These are phyloP conservation scores for Rhizoglyphus robini DNA, from an alignment of 1,140 invertebrate species.

Conservation along the genomic window DNA sequence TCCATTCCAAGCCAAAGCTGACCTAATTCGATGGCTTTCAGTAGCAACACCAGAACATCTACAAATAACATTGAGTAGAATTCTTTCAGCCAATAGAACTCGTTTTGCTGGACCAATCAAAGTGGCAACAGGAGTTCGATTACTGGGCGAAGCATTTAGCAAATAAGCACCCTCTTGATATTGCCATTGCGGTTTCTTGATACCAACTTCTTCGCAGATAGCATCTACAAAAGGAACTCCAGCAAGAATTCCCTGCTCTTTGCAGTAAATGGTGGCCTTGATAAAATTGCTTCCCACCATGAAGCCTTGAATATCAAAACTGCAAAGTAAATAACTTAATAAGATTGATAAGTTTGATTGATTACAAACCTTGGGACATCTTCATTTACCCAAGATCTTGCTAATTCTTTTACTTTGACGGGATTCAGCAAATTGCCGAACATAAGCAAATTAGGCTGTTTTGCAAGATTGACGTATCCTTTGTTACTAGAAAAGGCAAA, in stretches of 20 bases:
- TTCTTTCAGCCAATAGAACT: slow-evolving; percentile 37
- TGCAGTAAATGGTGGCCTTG: slow-evolving; percentile 32
- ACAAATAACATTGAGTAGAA: slow-evolving; percentile 35
- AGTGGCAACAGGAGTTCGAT: slow-evolving; percentile 27
- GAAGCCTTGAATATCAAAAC: slow-evolving; percentile 23
- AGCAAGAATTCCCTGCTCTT: slow-evolving; percentile 35
- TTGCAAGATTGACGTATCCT: background rate
- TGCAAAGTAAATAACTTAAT: slow-evolving; percentile 1
- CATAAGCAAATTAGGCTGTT: background rate
- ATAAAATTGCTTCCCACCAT: slow-evolving; percentile 30
- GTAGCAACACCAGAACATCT: slow-evolving; percentile 38
- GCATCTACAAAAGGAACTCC: slow-evolving; percentile 38
- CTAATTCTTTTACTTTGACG: slow-evolving; percentile 21
- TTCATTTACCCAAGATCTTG: slow-evolving; percentile 22
- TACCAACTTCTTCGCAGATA: slow-evolving; percentile 35
- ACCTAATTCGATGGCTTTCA: slow-evolving; percentile 24
- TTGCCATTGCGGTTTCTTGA: slow-evolving; percentile 31
- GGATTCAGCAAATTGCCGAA: slow-evolving; percentile 20
- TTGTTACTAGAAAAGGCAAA: background rate
- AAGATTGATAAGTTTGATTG: background rate
- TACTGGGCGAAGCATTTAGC: slow-evolving; percentile 16
- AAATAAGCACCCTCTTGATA: slow-evolving; percentile 31
- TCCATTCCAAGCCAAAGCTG: slow-evolving; percentile 23
- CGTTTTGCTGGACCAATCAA: slow-evolving; percentile 33
- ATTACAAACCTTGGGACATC: slow-evolving; percentile 21